Evolutionary conservation across 92 coral and sea anemone genomes (phyloP).

Genomic region (Porites lobata): DNA sequence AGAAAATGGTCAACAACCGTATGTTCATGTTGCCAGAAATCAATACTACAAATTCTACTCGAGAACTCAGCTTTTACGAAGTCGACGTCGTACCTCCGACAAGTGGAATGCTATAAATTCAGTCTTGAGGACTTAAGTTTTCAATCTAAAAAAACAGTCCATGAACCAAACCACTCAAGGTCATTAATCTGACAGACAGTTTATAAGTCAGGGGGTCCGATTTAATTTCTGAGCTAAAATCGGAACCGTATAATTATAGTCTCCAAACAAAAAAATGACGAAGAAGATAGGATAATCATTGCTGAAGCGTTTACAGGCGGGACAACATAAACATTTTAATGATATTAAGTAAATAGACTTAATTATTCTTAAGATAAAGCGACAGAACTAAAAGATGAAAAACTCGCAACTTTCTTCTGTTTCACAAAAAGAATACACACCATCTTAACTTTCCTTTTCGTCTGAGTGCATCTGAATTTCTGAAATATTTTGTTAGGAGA

Average conservation of each 20-base stretch:
- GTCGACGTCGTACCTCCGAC: not conserved
- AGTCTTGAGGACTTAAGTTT: not conserved
- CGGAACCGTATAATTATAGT: not conserved
- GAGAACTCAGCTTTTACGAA: not conserved
- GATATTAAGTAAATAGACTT: too few relatives aligned
- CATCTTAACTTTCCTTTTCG: too few relatives aligned
- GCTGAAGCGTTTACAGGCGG: too few relatives aligned
- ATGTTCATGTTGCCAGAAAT: not conserved
- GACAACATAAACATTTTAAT: too few relatives aligned
- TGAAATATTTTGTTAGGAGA: too few relatives aligned
- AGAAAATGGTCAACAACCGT: not conserved
- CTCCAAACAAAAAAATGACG: not conserved
- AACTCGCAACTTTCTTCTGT: too few relatives aligned
- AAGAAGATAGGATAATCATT: not conserved
- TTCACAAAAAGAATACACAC: too few relatives aligned
- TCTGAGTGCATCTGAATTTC: too few relatives aligned
- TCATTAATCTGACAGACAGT: conserved; percentile 28
- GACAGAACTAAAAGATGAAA: too few relatives aligned
- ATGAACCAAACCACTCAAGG: not conserved
- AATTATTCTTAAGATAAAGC: too few relatives aligned
- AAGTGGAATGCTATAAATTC: conserved; percentile 25
- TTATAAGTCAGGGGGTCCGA: not conserved
- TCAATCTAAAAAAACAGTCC: not conserved
- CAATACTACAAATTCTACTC: not conserved
- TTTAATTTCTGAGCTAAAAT: not conserved